Percentiles rank a stretch among this genome's conserved stretches.
These are phyloP conservation scores for Candoia aspera DNA, from an alignment of 2,113 vertebrate species.

Conservation along the genomic window DNA sequence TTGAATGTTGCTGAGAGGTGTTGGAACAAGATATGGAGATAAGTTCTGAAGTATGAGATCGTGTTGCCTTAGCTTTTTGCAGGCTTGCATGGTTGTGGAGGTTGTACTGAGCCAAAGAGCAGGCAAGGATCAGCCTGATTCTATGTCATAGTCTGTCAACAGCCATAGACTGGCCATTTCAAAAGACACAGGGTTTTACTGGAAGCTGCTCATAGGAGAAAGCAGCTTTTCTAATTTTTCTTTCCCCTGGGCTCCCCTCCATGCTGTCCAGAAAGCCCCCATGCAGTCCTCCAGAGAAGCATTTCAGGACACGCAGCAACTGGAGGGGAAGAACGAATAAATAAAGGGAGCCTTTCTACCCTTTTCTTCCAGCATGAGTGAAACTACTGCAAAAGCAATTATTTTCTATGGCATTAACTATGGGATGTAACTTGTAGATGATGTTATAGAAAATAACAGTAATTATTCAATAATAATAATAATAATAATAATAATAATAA, in stretches of 20 bases:
- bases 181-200: not conserved
- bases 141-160: not conserved
- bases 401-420: not conserved
- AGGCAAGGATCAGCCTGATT: not conserved
- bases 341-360: not conserved
- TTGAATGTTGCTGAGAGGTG: not conserved
- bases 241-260: not conserved
- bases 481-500: not conserved
- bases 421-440: not conserved
- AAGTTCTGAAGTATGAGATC: not conserved
- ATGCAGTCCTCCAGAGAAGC: not conserved
- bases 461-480: not conserved
- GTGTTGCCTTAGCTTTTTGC: not conserved
- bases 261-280: not conserved
- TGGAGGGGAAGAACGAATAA: not conserved
- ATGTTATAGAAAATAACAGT: not conserved
- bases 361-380: not conserved
- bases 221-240: not conserved
- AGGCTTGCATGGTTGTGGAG: not conserved
- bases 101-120: not conserved
- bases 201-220: not conserved
- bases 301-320: not conserved
- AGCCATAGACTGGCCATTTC: not conserved
- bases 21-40: not conserved
- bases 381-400: not conserved